Evolutionary conservation across 2,888 invertebrate genomes (phyloP), one percentile per base, ranked within the genome.

Genomic region (Agrotis exclamationis): DNA sequence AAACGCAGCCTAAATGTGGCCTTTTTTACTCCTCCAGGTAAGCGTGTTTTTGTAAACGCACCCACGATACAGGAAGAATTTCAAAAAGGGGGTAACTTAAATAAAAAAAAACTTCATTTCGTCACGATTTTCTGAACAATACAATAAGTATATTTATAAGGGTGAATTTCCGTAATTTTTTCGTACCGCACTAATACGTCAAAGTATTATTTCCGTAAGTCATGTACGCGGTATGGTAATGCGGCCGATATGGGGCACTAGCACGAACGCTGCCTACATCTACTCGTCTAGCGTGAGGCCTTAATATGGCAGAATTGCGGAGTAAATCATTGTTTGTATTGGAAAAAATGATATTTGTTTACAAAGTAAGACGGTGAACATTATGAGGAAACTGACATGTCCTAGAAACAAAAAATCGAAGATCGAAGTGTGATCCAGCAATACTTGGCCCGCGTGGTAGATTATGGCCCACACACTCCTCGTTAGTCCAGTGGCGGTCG

Each of bases 101-200:
- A n/a, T n/a, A 28, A 39, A n/a, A 33, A 56, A 50, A 39, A 6
- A 1, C 11, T 50, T n/a, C 3, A 14, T 44, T 9, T 16, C 24
- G 7, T 9, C 18, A 48, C 16, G 22, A 54, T 47, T 70, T 65
- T 45, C 20, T 53, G 14, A 65, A 33, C 22, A 2, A 48, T 18
- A n/a, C 11, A 16, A 16, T 39, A 69, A 4, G 24, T 20, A 64
- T 14, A 28, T 11, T 20, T 18, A 39, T 11, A 24, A n/a, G 18
- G 11, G 58, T 56, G 44, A 56, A 51, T 67, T 71, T 76, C 82
- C 82, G 60, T 44, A 60, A 67, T 79, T 72, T 76, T 82, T 72
- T 67, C 73, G 60, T 66, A 39, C 48, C 69, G 11, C 16, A 33
- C 57, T 56, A 77, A 76, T 77, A 68, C 82, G 51, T 78, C 58